These are phyloP conservation scores for Synergus japonicus DNA, from an alignment of 2,888 invertebrate species.

Conservation along the genomic window DNA sequence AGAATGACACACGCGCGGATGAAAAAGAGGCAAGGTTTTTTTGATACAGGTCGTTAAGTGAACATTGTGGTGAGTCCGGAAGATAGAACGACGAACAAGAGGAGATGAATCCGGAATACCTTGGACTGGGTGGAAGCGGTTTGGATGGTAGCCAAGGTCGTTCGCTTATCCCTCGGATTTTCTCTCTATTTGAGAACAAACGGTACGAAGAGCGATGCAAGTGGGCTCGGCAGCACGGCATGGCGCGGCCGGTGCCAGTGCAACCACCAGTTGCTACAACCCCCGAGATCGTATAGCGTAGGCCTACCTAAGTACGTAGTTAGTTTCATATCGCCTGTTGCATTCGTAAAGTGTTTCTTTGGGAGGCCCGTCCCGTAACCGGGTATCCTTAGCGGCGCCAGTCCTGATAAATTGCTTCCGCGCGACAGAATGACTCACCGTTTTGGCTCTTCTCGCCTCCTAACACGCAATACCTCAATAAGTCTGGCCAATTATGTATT, in stretches of 20 bases:
- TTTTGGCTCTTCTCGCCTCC: slow-evolving; percentile 56
- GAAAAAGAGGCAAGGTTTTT: neutral
- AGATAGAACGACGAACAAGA: slow-evolving; percentile 42
- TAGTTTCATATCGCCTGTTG: slow-evolving; percentile 75
- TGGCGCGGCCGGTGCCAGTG: slow-evolving; percentile 62
- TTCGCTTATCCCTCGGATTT: slow-evolving; percentile 71
- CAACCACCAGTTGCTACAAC: slow-evolving; percentile 78
- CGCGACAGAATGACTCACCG: slow-evolving; percentile 64
- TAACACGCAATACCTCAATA: slow-evolving; percentile 49
- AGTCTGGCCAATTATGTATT: neutral
- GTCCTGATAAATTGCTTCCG: slow-evolving; percentile 67
- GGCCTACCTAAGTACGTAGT: slow-evolving; percentile 75
- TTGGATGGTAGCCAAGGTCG: slow-evolving; percentile 73
- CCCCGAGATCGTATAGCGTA: slow-evolving; percentile 60
- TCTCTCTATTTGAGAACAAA: slow-evolving; percentile 77
- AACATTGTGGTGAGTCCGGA: slow-evolving; percentile 14
- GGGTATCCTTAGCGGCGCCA: slow-evolving; percentile 55
- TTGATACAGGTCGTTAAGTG: slow-evolving; percentile 23
- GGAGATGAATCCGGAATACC: slow-evolving; percentile 40
- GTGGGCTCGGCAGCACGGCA: slow-evolving; percentile 70
- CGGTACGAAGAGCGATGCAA: slow-evolving; percentile 72
- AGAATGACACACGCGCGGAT: neutral
- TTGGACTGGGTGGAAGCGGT: slow-evolving; percentile 53
- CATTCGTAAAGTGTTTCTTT: slow-evolving; percentile 71
- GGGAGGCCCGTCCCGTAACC: slow-evolving; percentile 56